A percentile compares a stretch with the other conserved stretches of the same genome.
Evolutionary conservation across 2,113 vertebrate genomes (phyloP).

Genomic region (Caretta caretta): DNA sequence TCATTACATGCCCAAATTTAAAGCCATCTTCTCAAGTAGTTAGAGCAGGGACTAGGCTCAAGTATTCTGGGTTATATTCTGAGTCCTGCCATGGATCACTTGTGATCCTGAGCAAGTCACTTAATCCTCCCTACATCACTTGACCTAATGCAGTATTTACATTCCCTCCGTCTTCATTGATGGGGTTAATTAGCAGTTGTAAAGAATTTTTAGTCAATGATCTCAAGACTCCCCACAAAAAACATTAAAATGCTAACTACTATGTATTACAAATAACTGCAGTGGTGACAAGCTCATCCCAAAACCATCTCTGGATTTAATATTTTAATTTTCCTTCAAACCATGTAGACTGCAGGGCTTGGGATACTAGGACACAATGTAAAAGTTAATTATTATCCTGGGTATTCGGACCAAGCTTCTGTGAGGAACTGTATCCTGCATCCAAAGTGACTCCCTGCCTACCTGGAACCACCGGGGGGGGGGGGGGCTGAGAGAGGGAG

Average conservation of each 20-base stretch:
- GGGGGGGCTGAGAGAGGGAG: background rate
- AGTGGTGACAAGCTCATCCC: constrained; percentile 14
- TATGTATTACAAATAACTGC: rapidly evolving
- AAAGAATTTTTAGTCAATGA: background rate
- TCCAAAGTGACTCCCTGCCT: background rate
- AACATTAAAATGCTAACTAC: background rate
- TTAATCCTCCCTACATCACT: background rate
- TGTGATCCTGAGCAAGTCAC: background rate
- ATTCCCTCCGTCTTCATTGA: background rate
- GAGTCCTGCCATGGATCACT: background rate
- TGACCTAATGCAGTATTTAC: background rate
- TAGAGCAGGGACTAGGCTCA: background rate
- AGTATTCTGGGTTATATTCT: background rate
- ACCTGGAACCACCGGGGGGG: background rate
- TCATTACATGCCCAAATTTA: background rate
- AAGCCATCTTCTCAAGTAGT: background rate
- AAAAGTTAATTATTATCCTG: background rate
- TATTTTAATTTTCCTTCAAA: background rate
- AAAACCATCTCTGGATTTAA: rapidly evolving
- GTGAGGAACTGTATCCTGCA: background rate
- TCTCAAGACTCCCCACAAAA: background rate
- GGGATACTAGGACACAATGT: rapidly evolving
- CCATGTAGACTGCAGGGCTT: background rate
- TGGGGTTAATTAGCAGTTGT: background rate
- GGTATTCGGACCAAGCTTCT: background rate